phyloP scores from a whole-genome alignment of 2,113 vertebrate genomes.

The Choloepus hoffmanni region DNA sequence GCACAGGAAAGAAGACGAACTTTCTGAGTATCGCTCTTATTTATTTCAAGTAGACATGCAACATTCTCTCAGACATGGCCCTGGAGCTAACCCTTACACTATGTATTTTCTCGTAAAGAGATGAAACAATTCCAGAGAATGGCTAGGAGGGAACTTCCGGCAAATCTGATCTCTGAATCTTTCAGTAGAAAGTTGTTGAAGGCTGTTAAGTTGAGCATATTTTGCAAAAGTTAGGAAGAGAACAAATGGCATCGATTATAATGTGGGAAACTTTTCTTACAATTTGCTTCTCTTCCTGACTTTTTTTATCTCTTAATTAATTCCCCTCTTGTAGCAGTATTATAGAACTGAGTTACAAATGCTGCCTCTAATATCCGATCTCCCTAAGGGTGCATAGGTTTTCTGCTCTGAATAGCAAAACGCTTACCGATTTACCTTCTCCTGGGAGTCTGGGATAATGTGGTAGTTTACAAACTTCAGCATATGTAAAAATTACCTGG shows the following conservation, averaged over 20 bases:
- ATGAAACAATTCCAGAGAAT: conserved; percentile 71
- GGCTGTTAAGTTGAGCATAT: neutral
- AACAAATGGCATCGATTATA: neutral
- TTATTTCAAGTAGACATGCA: conserved; percentile 34
- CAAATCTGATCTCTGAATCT: neutral
- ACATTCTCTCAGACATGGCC: neutral
- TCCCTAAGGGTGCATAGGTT: neutral
- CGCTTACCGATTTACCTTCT: neutral
- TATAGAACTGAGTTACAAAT: neutral
- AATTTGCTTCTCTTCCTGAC: neutral
- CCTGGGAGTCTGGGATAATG: neutral
- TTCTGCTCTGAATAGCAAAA: neutral
- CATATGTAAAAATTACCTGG: neutral
- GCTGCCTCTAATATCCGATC: neutral
- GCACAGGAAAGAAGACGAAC: neutral
- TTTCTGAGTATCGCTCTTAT: neutral
- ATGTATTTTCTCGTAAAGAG: conserved; percentile 60
- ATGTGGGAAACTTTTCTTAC: neutral
- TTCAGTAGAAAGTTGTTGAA: conserved; percentile 25
- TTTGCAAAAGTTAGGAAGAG: neutral
- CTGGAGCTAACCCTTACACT: conserved; percentile 14
- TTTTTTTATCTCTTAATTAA: neutral
- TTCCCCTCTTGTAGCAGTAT: neutral
- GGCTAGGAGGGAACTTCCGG: neutral
- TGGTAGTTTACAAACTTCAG: neutral